Percentiles rank a stretch among this genome's conserved stretches.
These are phyloP conservation scores for Notolabrus celidotus DNA, from an alignment of 2,797 vertebrate species.

Conservation along the genomic window DNA sequence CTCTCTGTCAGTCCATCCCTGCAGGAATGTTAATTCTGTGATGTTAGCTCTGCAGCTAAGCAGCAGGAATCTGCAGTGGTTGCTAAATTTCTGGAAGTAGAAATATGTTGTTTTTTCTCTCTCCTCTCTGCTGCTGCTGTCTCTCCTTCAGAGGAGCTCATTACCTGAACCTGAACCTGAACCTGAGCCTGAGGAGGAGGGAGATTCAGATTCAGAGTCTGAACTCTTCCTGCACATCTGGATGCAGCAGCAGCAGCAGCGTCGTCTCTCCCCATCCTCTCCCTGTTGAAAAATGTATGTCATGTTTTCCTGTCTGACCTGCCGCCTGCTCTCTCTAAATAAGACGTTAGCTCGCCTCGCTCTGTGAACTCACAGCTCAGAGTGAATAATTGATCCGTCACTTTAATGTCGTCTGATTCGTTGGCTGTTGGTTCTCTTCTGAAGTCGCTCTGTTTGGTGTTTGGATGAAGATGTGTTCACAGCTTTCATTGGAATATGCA, in stretches of 20 bases:
- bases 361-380: too few relatives aligned
- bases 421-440: conserved; percentile 43
- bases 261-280: background rate
- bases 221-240: background rate
- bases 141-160: conserved; percentile 24
- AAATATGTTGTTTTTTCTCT: conserved; percentile 21
- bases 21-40: conserved; percentile 59
- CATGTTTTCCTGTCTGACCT: conserved; percentile 56
- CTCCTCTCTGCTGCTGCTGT: background rate
- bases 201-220: background rate
- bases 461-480: conserved; percentile 43
- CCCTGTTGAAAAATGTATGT: conserved; percentile 48
- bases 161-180: background rate
- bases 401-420: conserved; percentile 16
- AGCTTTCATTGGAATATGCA: conserved; percentile 54
- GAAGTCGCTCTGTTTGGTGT: too few relatives aligned
- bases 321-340: conserved; percentile 37
- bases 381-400: conserved; percentile 61
- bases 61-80: conserved; percentile 38
- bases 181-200: background rate
- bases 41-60: conserved; percentile 56
- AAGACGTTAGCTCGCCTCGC: too few relatives aligned
- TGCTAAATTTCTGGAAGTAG: conserved; percentile 53
- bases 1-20: background rate
- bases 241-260: too few relatives aligned